Conservation (phyloP, 1,140 invertebrate species). For the Drosophila carrolli region DNA sequence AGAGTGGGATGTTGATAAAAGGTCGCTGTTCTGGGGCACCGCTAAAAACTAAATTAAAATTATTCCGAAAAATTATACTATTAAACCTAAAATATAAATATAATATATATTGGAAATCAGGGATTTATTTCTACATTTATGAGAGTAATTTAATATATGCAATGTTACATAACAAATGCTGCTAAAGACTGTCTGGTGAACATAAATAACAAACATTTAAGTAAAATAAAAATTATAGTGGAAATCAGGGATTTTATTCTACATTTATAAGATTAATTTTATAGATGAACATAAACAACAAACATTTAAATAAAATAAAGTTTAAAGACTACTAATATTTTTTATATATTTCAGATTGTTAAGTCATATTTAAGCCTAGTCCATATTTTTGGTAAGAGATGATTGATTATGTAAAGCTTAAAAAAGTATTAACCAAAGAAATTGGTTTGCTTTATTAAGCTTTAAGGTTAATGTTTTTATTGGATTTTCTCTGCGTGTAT, state of each 20-base stretch:
- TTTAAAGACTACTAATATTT: too few species aligned
- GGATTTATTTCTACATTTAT: not conserved
- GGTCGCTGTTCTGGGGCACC: constrained; percentile 5
- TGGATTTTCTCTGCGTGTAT: not conserved
- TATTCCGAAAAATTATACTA: not conserved
- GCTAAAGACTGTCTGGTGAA: too few species aligned
- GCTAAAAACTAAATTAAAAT: not conserved
- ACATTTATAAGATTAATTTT: too few species aligned
- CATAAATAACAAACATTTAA: too few species aligned
- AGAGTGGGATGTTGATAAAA: constrained; percentile 19
- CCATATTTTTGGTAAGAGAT: too few species aligned
- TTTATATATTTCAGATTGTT: too few species aligned
- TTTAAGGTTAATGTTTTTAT: not conserved
- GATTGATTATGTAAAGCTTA: not conserved
- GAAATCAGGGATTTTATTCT: too few species aligned
- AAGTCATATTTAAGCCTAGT: too few species aligned
- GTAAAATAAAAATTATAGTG: not conserved
- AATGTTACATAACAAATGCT: too few species aligned
- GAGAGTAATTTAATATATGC: too few species aligned
- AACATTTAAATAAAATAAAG: not conserved
- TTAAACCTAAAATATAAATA: not conserved
- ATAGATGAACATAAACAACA: too few species aligned
- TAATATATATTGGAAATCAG: not conserved
- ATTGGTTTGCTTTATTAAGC: not conserved
- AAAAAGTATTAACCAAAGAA: too few species aligned